Evolutionary conservation across 1,140 invertebrate species (phyloP).

Genomic region (Brachionus paranguensis): DNA sequence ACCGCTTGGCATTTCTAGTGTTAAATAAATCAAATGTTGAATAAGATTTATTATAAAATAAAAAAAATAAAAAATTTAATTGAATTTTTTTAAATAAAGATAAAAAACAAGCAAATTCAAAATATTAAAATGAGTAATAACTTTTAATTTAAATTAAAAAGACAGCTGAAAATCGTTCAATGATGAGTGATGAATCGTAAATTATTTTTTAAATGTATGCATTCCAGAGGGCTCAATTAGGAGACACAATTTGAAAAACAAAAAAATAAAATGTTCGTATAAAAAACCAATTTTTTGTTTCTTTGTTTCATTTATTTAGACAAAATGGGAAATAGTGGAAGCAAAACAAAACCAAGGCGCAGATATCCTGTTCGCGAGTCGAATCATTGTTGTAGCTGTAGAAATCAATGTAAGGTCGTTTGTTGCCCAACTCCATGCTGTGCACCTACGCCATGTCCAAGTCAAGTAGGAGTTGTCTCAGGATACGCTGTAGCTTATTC

Average conservation of each 20-base stretch:
- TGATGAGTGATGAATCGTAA: not conserved
- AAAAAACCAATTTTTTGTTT: not conserved
- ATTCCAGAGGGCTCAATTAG: not conserved
- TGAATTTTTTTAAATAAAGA: not conserved
- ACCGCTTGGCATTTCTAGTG: too few species aligned
- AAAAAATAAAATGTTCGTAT: not conserved
- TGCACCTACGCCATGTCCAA: not conserved
- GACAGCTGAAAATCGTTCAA: not conserved
- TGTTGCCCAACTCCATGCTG: not conserved
- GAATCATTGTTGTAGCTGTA: not conserved
- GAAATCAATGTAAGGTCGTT: slow-evolving; percentile 9
- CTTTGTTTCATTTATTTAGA: not conserved
- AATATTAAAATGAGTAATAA: not conserved
- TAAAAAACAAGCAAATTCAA: not conserved
- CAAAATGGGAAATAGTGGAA: not conserved
- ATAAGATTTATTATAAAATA: too few species aligned
- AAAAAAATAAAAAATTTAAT: not conserved
- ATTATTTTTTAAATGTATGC: not conserved
- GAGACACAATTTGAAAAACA: not conserved
- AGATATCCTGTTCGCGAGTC: not conserved
- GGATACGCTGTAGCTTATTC: not conserved
- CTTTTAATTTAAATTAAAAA: not conserved
- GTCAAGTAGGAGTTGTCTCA: not conserved
- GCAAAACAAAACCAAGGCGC: not conserved
- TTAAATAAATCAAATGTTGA: too few species aligned